These are phyloP conservation scores for Rallus limicola DNA, from an alignment of 2,113 vertebrate genomes.

Conservation along the genomic window DNA sequence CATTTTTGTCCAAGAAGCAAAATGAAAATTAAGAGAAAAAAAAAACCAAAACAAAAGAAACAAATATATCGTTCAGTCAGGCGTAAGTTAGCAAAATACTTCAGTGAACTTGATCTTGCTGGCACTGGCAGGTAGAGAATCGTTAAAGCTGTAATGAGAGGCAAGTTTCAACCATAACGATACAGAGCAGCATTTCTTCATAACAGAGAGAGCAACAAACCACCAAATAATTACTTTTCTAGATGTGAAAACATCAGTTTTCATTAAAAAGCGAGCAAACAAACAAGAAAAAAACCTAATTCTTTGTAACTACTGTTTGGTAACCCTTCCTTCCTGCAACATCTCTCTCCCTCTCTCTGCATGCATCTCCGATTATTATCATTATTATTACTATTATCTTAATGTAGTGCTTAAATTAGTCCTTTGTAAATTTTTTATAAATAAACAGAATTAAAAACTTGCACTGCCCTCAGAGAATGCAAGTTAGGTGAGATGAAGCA, in stretches of 20 bases:
- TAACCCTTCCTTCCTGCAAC: background rate
- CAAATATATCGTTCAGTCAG: background rate
- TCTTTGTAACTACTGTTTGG: background rate
- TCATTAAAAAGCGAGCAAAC: background rate
- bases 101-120: background rate
- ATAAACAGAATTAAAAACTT: conserved; percentile 33
- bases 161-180: background rate
- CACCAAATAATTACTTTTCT: background rate
- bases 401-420: conserved; percentile 53
- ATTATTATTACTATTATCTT: conserved; percentile 28
- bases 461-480: conserved; percentile 19
- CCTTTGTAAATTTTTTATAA: conserved; percentile 51
- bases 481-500: conserved; percentile 54
- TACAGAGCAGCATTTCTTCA: background rate
- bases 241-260: conserved; percentile 16
- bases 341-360: background rate
- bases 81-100: background rate
- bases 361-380: background rate
- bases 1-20: background rate
- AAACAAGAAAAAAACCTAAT: background rate
- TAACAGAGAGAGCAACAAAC: background rate
- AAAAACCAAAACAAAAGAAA: background rate
- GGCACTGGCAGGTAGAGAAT: background rate
- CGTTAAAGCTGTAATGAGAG: background rate
- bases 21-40: background rate